Percentiles rank a stretch among this genome's conserved stretches.
phyloP scores from a whole-genome alignment of 2,113 vertebrate species.

The Nematolebias whitei region DNA sequence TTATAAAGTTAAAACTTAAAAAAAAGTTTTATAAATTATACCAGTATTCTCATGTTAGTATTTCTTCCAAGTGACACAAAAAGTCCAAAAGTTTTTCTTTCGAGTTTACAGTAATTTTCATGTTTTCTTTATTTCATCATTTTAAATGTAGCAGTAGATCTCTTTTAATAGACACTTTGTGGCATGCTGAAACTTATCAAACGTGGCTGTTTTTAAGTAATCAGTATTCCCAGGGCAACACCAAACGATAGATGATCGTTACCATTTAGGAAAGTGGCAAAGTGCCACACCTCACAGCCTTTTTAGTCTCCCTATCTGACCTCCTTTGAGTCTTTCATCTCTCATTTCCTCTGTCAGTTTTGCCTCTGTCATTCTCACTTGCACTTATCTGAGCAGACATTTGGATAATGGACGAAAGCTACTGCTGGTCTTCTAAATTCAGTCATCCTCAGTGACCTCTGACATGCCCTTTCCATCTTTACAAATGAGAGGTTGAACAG shows the following conservation, averaged over 20 bases:
- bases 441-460: slow-evolving; percentile 77
- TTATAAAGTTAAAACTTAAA: too few species aligned
- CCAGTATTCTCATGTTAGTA: neutral
- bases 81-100: neutral
- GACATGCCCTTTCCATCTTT: slow-evolving; percentile 80
- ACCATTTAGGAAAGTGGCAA: slow-evolving; percentile 37
- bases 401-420: slow-evolving; percentile 76
- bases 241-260: slow-evolving; percentile 34
- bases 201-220: slow-evolving; percentile 30
- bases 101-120: neutral
- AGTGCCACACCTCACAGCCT: slow-evolving; percentile 62
- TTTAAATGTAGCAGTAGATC: slow-evolving; percentile 16
- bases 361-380: slow-evolving; percentile 76
- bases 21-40: too few species aligned
- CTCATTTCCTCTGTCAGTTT: slow-evolving; percentile 74
- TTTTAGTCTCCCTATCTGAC: slow-evolving; percentile 59
- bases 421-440: slow-evolving; percentile 77
- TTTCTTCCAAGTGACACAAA: neutral
- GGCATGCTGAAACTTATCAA: slow-evolving; percentile 39
- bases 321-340: slow-evolving; percentile 60
- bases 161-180: slow-evolving; percentile 27
- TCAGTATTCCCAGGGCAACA: slow-evolving; percentile 38
- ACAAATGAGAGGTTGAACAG: slow-evolving; percentile 77
- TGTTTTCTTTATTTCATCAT: neutral
- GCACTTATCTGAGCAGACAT: slow-evolving; percentile 79